Evolutionary conservation across 2,888 invertebrate genomes (phyloP).

Genomic region (Toxonevra muliebris): DNA sequence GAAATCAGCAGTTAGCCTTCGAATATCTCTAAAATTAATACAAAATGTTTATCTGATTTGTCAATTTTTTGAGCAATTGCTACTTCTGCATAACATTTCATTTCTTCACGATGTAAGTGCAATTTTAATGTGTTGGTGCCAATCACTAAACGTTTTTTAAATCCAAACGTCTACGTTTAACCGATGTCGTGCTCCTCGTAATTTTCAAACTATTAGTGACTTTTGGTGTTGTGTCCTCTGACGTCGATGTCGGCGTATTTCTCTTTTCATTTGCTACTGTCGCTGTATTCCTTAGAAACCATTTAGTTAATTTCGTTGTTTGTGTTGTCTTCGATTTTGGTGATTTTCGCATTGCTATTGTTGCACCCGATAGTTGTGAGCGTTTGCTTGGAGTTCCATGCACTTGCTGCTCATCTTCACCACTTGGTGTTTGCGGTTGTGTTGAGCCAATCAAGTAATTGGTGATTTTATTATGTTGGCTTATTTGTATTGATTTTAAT

Average conservation of each 20-base stretch:
- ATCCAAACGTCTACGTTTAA: slow-evolving; percentile 46
- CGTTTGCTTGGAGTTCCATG: slow-evolving; percentile 39
- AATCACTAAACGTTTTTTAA: background rate
- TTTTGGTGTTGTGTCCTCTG: slow-evolving; percentile 21
- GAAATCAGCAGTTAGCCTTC: no score
- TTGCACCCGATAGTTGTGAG: slow-evolving; percentile 12
- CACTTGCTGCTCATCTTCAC: slow-evolving; percentile 13
- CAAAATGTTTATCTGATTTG: no score
- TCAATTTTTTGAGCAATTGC: no score
- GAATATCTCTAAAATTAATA: no score
- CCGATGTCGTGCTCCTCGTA: slow-evolving; percentile 21
- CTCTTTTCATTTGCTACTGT: background rate
- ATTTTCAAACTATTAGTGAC: slow-evolving; percentile 14
- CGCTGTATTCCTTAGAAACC: slow-evolving; percentile 50
- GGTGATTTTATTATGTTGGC: slow-evolving; percentile 58
- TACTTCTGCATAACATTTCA: no score
- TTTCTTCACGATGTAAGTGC: no score
- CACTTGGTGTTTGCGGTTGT: slow-evolving; percentile 34
- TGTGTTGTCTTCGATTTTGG: slow-evolving; percentile 54
- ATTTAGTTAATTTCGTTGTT: slow-evolving; percentile 59
- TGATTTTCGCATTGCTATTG: slow-evolving; percentile 50
- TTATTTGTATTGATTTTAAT: slow-evolving; percentile 26
- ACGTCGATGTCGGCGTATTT: slow-evolving; percentile 9
- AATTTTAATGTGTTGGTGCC: no score
- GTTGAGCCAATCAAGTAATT: slow-evolving; percentile 56